phyloP scores from a whole-genome alignment of 2,113 vertebrate genomes.

The Nibea coibor region DNA sequence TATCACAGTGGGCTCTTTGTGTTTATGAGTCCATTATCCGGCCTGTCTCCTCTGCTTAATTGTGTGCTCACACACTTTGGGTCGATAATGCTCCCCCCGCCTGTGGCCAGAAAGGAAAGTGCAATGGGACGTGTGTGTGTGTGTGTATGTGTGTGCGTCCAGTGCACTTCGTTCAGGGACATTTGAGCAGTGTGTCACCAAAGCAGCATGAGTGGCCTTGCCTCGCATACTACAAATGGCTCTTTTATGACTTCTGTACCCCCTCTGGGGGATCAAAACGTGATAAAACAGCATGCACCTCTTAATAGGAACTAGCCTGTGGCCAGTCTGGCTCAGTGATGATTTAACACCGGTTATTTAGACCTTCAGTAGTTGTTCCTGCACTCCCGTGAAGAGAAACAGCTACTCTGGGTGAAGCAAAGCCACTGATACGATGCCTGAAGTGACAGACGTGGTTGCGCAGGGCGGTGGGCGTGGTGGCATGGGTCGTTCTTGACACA shows the following conservation, averaged over 20 bases:
- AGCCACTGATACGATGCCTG: slow-evolving; percentile 42
- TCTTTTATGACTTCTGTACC: slow-evolving; percentile 67
- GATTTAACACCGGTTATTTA: slow-evolving; percentile 60
- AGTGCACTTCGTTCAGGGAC: slow-evolving; percentile 63
- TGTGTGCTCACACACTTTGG: slow-evolving; percentile 75
- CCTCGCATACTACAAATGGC: slow-evolving; percentile 65
- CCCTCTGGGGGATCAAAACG: slow-evolving; percentile 60
- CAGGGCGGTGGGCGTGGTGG: background rate
- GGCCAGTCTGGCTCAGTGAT: slow-evolving; percentile 52
- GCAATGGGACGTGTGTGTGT: slow-evolving; percentile 25
- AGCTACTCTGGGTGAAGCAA: slow-evolving; percentile 42
- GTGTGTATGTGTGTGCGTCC: slow-evolving; percentile 29
- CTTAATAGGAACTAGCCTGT: slow-evolving; percentile 61
- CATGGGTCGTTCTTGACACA: slow-evolving; percentile 26
- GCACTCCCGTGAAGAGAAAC: slow-evolving; percentile 51
- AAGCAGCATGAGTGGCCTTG: slow-evolving; percentile 74
- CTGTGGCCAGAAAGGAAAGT: slow-evolving; percentile 53
- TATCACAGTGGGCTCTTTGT: slow-evolving; percentile 65
- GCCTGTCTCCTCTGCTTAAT: slow-evolving; percentile 76
- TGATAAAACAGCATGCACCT: slow-evolving; percentile 68
- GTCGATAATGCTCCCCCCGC: slow-evolving; percentile 69
- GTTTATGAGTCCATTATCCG: slow-evolving; percentile 81
- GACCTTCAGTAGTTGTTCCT: slow-evolving; percentile 27
- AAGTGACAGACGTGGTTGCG: slow-evolving; percentile 44
- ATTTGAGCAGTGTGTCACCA: slow-evolving; percentile 64